A percentile compares a stretch with the other conserved stretches of the same genome.
phyloP scores from a whole-genome alignment of 2,113 vertebrate species.

The Leucoraja erinaceus region DNA sequence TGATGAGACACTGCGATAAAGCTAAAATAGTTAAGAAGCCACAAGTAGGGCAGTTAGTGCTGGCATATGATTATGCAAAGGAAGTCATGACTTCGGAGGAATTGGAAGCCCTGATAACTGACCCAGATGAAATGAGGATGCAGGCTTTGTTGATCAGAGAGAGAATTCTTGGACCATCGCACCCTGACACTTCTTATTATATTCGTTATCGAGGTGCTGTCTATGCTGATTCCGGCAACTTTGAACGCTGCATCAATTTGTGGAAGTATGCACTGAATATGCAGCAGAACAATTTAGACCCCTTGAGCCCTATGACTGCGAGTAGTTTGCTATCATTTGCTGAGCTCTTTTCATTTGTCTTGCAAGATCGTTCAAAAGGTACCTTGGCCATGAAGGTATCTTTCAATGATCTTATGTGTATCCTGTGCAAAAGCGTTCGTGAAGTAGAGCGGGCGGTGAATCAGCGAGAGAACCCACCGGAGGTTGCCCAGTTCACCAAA shows the following conservation, averaged over 20 bases:
- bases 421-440: constrained; percentile 81
- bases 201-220: constrained; percentile 89
- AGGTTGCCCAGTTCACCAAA: constrained; percentile 82
- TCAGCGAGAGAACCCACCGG: constrained; percentile 71
- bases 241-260: constrained; percentile 83
- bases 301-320: constrained; percentile 90
- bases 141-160: constrained; percentile 82
- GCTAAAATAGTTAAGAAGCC: constrained; percentile 65
- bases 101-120: constrained; percentile 81
- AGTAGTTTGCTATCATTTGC: constrained; percentile 92
- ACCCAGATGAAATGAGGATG: constrained; percentile 93
- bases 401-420: constrained; percentile 84
- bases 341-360: constrained; percentile 88
- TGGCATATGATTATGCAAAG: constrained; percentile 77
- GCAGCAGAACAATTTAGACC: constrained; percentile 89
- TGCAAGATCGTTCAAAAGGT: constrained; percentile 86
- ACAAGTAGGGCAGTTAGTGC: constrained; percentile 66
- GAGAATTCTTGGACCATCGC: constrained; percentile 85
- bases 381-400: constrained; percentile 71
- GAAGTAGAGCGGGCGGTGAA: constrained; percentile 83
- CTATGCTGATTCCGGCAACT: constrained; percentile 87
- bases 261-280: constrained; percentile 94
- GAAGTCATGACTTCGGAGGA: constrained; percentile 75
- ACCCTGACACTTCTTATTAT: constrained; percentile 91
- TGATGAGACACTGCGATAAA: constrained; percentile 70